Evolutionary conservation across 1,140 invertebrate species (phyloP).

Genomic region (Drosophila orosa): DNA sequence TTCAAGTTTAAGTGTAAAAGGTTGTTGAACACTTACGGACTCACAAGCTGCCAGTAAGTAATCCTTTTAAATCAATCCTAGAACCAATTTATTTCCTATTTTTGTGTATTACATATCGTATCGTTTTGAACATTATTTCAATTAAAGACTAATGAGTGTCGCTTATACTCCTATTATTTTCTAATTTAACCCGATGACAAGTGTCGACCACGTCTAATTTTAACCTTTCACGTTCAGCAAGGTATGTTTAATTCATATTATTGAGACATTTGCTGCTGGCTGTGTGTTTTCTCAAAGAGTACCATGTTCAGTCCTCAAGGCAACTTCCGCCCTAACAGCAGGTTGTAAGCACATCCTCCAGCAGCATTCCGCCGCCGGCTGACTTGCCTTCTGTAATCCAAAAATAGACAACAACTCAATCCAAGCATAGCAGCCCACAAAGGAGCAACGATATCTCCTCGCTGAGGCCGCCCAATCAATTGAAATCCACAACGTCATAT

Average conservation of each 20-base stretch:
- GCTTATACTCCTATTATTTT: not conserved
- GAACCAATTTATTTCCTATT: too few species aligned
- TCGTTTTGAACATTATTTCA: too few species aligned
- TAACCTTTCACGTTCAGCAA: not conserved
- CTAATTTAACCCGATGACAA: not conserved
- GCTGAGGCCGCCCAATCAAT: conserved; percentile 38
- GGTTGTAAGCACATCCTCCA: conserved; percentile 22
- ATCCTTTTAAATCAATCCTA: too few species aligned
- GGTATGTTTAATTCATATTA: not conserved
- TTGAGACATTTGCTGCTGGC: not conserved
- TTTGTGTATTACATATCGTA: too few species aligned
- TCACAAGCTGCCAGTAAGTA: too few species aligned
- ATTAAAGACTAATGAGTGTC: not conserved
- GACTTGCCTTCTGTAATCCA: conserved; percentile 32
- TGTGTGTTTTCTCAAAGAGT: not conserved
- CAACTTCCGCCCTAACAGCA: conserved; percentile 27
- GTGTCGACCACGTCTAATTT: not conserved
- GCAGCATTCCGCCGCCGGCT: conserved; percentile 2
- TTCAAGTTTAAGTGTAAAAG: too few species aligned
- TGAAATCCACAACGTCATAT: conserved; percentile 70
- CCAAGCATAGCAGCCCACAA: conserved; percentile 25
- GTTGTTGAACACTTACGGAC: too few species aligned
- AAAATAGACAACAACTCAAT: conserved; percentile 46
- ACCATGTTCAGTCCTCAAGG: not conserved
- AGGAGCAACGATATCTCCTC: conserved; percentile 13